These are phyloP conservation scores for Orgyia antiqua DNA, from an alignment of 2,888 invertebrate genomes.

Conservation along the genomic window DNA sequence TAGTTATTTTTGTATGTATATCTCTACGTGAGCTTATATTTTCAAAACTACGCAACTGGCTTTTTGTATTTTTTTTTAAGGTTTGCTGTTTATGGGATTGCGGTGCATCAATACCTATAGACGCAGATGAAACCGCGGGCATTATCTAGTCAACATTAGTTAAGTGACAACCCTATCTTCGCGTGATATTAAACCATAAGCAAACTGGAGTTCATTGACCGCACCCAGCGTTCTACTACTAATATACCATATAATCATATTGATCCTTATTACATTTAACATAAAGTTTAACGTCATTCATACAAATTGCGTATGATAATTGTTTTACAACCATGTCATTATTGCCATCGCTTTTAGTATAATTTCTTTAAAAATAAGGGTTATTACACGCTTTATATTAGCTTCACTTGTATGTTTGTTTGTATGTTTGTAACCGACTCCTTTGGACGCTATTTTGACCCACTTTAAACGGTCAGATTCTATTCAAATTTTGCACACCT, in stretches of 20 bases:
- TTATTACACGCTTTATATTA: too few relatives aligned
- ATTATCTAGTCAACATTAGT: too few relatives aligned
- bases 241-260: slow-evolving; percentile 4
- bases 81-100: too few relatives aligned
- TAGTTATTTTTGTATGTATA: too few relatives aligned
- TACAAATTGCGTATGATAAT: neutral
- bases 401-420: slow-evolving; percentile 7
- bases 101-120: too few relatives aligned
- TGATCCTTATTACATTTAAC: neutral
- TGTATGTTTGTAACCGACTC: slow-evolving; percentile 3
- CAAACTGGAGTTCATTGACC: slow-evolving; percentile 30
- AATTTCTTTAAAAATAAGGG: slow-evolving; percentile 4
- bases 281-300: slow-evolving; percentile 3
- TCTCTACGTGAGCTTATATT: too few relatives aligned
- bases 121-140: too few relatives aligned
- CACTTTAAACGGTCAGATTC: too few relatives aligned
- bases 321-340: slow-evolving; percentile 1
- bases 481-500: too few relatives aligned
- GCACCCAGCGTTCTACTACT: slow-evolving; percentile 19
- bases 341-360: slow-evolving; percentile 4
- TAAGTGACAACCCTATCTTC: slow-evolving; percentile 19
- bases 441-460: too few relatives aligned
- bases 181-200: slow-evolving; percentile 28
- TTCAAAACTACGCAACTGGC: too few relatives aligned
- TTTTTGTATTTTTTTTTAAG: too few relatives aligned